A percentile compares a stretch with the other conserved stretches of the same genome.
Evolutionary conservation across 2,797 vertebrate species (phyloP).

Genomic region (Oophaga sylvatica): DNA sequence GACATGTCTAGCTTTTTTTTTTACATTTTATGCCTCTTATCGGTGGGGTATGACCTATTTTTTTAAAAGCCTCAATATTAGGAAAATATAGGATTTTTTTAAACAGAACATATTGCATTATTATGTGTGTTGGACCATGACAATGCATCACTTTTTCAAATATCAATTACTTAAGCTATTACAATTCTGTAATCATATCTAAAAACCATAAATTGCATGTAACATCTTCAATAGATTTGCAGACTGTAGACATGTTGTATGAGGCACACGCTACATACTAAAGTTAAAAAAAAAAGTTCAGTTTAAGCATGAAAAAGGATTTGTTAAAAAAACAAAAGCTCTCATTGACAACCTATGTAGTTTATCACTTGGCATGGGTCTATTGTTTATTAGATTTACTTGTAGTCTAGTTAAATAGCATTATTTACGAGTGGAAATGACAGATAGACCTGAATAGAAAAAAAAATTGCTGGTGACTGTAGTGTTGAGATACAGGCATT

Average conservation of each 20-base stretch:
- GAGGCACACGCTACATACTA: not conserved
- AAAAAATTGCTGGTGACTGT: too few species aligned
- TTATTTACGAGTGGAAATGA: not conserved
- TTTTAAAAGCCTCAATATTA: too few species aligned
- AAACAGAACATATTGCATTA: not conserved
- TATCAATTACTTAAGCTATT: not conserved
- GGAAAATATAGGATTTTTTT: not conserved
- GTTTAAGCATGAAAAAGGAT: constrained; percentile 34
- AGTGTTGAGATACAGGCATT: not conserved
- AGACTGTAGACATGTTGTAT: constrained; percentile 20
- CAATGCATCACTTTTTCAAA: not conserved
- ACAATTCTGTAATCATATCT: not conserved
- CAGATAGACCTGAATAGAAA: not conserved
- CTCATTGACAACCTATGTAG: too few species aligned
- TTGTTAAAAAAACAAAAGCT: constrained; percentile 38
- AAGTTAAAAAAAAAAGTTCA: constrained; percentile 3
- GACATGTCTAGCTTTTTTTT: not conserved
- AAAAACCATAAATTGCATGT: constrained; percentile 11
- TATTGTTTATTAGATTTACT: constrained; percentile 31
- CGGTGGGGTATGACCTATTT: too few species aligned
- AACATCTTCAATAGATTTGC: not conserved
- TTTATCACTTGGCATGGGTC: constrained; percentile 12
- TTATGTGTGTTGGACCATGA: not conserved
- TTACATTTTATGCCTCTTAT: not conserved
- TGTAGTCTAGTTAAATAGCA: constrained; percentile 26